Evolutionary conservation across 1,140 invertebrate species (phyloP).

Genomic region (Ephestia elutella): DNA sequence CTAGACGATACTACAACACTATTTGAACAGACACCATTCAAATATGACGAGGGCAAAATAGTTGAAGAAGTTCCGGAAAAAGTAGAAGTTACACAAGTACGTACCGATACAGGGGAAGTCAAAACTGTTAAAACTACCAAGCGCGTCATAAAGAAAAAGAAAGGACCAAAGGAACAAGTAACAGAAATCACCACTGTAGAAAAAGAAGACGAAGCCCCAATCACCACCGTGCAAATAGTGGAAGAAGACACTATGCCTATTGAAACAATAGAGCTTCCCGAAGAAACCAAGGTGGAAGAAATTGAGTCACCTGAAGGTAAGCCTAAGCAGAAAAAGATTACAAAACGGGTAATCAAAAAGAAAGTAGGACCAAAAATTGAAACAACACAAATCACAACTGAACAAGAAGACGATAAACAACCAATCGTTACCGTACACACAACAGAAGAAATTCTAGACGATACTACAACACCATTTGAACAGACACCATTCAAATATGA

Average conservation of each 20-base stretch:
- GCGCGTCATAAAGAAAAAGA: constrained; percentile 45
- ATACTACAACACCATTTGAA: constrained; percentile 15
- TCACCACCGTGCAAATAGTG: constrained; percentile 38
- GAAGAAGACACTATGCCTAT: neutral
- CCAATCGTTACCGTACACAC: constrained; percentile 34
- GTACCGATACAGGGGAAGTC: constrained; percentile 35
- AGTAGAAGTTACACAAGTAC: constrained; percentile 60
- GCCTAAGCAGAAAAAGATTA: constrained; percentile 25
- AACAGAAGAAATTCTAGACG: constrained; percentile 34
- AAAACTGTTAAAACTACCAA: constrained; percentile 39
- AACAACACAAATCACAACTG: constrained; percentile 29
- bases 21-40: neutral
- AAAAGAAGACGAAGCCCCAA: constrained; percentile 61
- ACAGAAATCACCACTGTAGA: constrained; percentile 67
- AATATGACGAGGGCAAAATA: constrained; percentile 18
- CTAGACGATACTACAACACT: constrained; percentile 11
- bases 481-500: constrained; percentile 29
- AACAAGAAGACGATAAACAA: constrained; percentile 17
- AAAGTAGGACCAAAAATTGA: constrained; percentile 35
- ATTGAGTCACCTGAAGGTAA: constrained; percentile 30
- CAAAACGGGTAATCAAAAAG: constrained; percentile 36
- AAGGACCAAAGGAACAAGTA: constrained; percentile 41
- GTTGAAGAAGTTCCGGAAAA: constrained; percentile 55
- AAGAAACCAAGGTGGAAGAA: constrained; percentile 24
- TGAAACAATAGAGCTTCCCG: constrained; percentile 20